Conservation (phyloP, 2,113 vertebrate species). For the Sciurus niger region DNA sequence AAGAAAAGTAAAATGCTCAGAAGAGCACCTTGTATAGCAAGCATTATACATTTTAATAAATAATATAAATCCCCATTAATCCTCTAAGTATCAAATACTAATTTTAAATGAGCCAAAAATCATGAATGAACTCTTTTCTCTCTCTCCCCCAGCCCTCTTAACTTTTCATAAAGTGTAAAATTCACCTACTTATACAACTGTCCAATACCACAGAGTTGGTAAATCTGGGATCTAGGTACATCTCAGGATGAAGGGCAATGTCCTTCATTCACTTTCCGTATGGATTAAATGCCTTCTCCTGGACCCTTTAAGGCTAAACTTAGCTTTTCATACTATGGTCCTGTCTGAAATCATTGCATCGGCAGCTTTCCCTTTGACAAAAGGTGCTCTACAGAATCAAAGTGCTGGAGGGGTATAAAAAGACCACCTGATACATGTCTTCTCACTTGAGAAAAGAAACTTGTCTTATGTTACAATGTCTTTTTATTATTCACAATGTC, state of each 20-base stretch:
- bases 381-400: conserved; percentile 8
- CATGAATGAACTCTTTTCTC: background rate
- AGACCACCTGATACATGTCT: background rate
- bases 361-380: conserved; percentile 27
- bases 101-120: background rate
- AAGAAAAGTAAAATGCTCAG: conserved; percentile 15
- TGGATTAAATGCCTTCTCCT: background rate
- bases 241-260: background rate
- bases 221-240: background rate
- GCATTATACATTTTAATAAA: background rate
- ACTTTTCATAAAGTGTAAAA: background rate
- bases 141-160: too few species aligned
- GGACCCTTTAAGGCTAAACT: background rate
- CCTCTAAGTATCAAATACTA: background rate
- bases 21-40: conserved; percentile 31
- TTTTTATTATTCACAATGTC: conserved; percentile 52
- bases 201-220: background rate
- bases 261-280: background rate
- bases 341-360: background rate
- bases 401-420: conserved; percentile 9
- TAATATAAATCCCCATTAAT: background rate
- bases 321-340: background rate
- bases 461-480: background rate
- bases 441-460: conserved; percentile 4
- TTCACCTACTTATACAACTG: background rate